These are phyloP conservation scores for Accipiter virgatus DNA, from an alignment of 2,113 vertebrate genomes.

Conservation along the genomic window DNA sequence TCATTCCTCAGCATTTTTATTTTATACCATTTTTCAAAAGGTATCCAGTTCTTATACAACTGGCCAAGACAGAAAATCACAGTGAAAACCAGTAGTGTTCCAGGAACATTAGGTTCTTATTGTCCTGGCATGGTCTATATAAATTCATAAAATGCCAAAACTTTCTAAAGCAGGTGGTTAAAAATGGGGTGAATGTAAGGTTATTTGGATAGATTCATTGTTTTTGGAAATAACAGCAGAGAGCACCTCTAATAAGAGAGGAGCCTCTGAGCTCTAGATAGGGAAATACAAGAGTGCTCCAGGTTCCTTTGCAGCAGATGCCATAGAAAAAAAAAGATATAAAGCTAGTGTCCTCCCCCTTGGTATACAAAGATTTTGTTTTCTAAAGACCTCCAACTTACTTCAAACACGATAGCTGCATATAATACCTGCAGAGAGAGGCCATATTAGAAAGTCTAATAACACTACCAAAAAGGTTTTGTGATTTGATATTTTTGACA, in stretches of 20 bases:
- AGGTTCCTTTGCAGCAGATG: background rate
- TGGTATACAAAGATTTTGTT: background rate
- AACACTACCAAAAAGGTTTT: too few species aligned
- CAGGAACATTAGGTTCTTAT: slow-evolving; percentile 33
- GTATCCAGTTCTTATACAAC: background rate
- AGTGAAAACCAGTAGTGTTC: background rate
- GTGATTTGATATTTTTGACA: background rate
- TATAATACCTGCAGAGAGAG: background rate
- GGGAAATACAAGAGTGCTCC: background rate
- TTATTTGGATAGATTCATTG: background rate
- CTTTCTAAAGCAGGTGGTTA: background rate
- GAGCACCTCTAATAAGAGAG: background rate
- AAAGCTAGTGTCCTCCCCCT: background rate
- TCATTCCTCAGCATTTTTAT: slow-evolving; percentile 49
- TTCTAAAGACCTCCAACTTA: background rate
- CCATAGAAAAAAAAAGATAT: background rate
- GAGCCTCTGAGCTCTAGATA: background rate
- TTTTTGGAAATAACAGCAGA: background rate
- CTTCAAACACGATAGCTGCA: background rate
- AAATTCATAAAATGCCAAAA: background rate
- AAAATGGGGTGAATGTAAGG: background rate
- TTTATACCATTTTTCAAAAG: background rate
- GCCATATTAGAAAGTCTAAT: background rate
- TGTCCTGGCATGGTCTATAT: background rate
- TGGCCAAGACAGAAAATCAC: slow-evolving; percentile 15